These are phyloP conservation scores for Delphinus delphis DNA, from an alignment of 2,113 vertebrate species.

Conservation along the genomic window DNA sequence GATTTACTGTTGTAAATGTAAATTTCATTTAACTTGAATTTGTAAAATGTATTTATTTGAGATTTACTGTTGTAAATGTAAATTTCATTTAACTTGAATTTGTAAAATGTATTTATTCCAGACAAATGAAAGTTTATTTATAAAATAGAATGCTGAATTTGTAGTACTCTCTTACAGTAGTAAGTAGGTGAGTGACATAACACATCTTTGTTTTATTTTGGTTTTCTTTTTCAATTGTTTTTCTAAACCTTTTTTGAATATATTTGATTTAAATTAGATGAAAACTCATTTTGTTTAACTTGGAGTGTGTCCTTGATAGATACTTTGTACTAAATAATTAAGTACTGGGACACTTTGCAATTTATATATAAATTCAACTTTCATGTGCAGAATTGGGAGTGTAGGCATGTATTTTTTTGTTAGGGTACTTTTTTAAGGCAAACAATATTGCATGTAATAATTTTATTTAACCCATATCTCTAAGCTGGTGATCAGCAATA, in stretches of 20 bases:
- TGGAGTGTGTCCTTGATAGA: background rate
- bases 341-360: background rate
- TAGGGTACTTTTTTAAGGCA: background rate
- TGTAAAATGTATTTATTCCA: constrained; percentile 10
- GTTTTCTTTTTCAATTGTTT: background rate
- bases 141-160: background rate
- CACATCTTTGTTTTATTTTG: constrained; percentile 14
- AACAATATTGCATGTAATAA: background rate
- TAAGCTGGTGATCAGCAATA: background rate
- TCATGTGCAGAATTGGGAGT: background rate
- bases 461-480: background rate
- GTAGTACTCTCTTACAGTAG: background rate
- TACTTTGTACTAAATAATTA: background rate
- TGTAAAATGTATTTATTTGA: constrained; percentile 28
- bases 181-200: background rate
- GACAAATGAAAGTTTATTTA: constrained; percentile 26
- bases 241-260: constrained; percentile 16
- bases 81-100: background rate
- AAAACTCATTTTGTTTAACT: constrained; percentile 12
- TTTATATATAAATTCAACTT: background rate
- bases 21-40: background rate
- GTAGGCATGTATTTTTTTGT: background rate
- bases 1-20: background rate
- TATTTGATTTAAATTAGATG: constrained; percentile 47
- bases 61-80: background rate